Evolutionary conservation across 1,140 invertebrate genomes (phyloP), one percentile per base, ranked within the genome.

Genomic region (Cydia amplana): DNA sequence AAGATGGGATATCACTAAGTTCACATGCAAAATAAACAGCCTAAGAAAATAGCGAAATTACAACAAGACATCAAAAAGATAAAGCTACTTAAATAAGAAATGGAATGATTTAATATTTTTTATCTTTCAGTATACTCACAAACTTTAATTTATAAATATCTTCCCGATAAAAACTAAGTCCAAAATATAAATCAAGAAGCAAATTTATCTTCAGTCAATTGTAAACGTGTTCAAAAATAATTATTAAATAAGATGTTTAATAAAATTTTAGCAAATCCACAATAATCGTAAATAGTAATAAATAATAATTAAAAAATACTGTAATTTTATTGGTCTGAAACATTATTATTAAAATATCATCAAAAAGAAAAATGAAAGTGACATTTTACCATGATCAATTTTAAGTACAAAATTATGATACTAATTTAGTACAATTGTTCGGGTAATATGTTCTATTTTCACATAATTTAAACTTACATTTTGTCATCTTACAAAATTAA

Each of bases 401-500:
- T 90, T 93, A 92, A 92, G 89, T 92, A 93, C 89, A 89, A 86
- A 85, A 79, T 83, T 83, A 85, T 80, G 83, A 82, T 75, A 14
- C 25, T 76, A 72, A 72, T 85, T 79, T 80, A 81, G 76, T 83
- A 84, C 78, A 79, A 80, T 80, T 79, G 82, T 60, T 74, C 51
- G 64, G 67, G 80, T 81, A 81, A 83, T 80, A 82, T 80, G 81
- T 81, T 77, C 78, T 83, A 86, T 89, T 87, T 90, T 85, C 86
- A 89, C 87, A 92, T 92, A 91, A 92, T 92, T 92, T 91, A 88
- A 85, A 88, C 83, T 88, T 92, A 93, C 89, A 89, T 82, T 91
- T 91, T 93, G 91, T 93, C 91, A 90, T 87, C 90, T 89, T 93
- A 91, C 85, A 92, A 93, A 91, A 92, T 92, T 92, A 93, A 91